Conservation (phyloP, 2,888 invertebrate species). For the Plemyria rubiginata region DNA sequence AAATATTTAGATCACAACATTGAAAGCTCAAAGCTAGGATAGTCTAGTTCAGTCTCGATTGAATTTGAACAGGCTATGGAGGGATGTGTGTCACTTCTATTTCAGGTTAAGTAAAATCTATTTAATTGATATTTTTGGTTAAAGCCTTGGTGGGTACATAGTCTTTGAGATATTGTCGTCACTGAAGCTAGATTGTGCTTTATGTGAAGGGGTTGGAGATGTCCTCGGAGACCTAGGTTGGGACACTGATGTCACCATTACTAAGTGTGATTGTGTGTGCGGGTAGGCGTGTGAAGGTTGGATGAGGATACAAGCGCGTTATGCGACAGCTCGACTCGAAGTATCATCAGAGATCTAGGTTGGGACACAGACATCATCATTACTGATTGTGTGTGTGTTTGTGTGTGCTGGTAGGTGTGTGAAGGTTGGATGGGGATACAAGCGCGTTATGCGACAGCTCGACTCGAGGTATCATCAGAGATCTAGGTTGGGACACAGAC, state of each 20-base stretch:
- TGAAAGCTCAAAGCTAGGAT: constrained; percentile 39
- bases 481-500: constrained; percentile 86
- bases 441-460: constrained; percentile 22
- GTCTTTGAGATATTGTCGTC: too few species aligned
- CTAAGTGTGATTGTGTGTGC: too few species aligned
- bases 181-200: too few species aligned
- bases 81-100: constrained; percentile 5
- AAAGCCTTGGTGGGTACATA: neutral
- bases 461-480: constrained; percentile 51
- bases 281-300: too few species aligned
- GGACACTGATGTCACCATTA: too few species aligned
- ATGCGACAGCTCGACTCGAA: neutral
- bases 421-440: constrained; percentile 2
- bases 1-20: constrained; percentile 39
- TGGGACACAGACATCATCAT: neutral
- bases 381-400: neutral
- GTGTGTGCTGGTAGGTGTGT: constrained; percentile 6
- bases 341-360: neutral
- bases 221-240: too few species aligned
- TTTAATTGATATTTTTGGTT: neutral
- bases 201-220: too few species aligned
- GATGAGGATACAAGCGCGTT: neutral
- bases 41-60: constrained; percentile 33
- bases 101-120: neutral
- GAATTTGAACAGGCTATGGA: constrained; percentile 28